Evolutionary conservation across 2,113 vertebrate genomes (phyloP).

Genomic region (Engraulis encrasicolus): DNA sequence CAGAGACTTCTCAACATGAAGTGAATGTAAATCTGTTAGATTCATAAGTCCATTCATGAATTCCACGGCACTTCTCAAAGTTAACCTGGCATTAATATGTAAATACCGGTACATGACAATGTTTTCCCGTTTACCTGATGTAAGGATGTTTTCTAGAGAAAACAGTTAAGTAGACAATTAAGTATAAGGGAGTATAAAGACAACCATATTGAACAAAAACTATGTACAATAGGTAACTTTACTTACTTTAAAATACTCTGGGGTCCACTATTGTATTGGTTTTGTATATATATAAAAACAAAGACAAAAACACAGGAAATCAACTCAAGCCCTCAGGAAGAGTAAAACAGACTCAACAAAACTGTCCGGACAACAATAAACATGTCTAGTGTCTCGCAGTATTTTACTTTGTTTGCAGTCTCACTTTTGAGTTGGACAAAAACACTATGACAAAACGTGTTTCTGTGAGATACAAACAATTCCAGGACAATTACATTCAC

Average conservation of each 20-base stretch:
- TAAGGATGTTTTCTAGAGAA: neutral
- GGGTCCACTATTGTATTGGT: constrained; percentile 4
- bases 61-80: neutral
- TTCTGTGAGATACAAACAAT: neutral
- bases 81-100: neutral
- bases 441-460: neutral
- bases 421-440: too few species aligned
- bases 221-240: neutral
- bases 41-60: neutral
- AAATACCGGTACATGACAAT: neutral
- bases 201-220: neutral
- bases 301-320: neutral
- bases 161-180: neutral
- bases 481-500: neutral
- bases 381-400: neutral
- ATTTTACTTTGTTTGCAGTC: too few species aligned
- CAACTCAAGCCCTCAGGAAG: neutral
- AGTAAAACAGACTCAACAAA: neutral
- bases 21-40: neutral
- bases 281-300: neutral
- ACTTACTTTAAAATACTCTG: constrained; percentile 14
- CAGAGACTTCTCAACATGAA: neutral
- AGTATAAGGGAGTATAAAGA: neutral
- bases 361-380: neutral
- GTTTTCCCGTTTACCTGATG: neutral